A percentile compares a stretch with the other conserved stretches of the same genome.
phyloP scores from a whole-genome alignment of 92 coral and sea anemone species.

The Diadumene lineata region DNA sequence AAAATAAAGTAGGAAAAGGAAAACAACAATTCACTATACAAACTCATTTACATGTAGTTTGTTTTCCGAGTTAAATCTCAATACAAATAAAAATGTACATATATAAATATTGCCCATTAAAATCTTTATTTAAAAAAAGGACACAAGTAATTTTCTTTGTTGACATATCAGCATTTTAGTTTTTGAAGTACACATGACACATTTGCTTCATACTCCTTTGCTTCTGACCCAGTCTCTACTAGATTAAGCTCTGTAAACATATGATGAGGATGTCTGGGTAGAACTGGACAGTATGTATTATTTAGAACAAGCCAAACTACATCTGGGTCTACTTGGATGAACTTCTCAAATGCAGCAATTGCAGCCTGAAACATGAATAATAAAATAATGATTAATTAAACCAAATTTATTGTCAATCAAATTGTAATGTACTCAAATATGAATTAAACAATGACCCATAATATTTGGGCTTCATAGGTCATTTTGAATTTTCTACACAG shows the following conservation, averaged over 20 bases:
- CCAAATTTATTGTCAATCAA: too few relatives aligned
- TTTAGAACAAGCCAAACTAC: slow-evolving; percentile 85
- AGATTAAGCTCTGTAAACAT: slow-evolving; percentile 50
- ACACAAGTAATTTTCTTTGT: background rate
- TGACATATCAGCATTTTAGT: background rate
- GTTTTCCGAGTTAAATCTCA: background rate
- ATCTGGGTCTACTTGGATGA: slow-evolving; percentile 83
- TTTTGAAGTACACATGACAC: slow-evolving; percentile 49
- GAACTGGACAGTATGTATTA: slow-evolving; percentile 72
- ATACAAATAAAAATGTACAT: background rate
- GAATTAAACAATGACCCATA: too few relatives aligned
- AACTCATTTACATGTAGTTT: too few relatives aligned
- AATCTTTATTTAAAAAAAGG: background rate
- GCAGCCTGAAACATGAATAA: slow-evolving; percentile 51
- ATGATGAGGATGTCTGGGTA: slow-evolving; percentile 62
- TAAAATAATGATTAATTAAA: background rate
- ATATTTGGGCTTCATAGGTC: too few relatives aligned
- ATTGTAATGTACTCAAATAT: background rate
- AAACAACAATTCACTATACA: too few relatives aligned
- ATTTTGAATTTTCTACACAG: too few relatives aligned
- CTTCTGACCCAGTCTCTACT: slow-evolving; percentile 58
- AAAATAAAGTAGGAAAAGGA: too few relatives aligned
- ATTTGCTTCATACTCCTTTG: slow-evolving; percentile 71
- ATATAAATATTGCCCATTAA: background rate
- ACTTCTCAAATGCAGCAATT: slow-evolving; percentile 55